phyloP scores from a whole-genome alignment of 2,113 vertebrate genomes.

The Acrocephalus kingi region DNA sequence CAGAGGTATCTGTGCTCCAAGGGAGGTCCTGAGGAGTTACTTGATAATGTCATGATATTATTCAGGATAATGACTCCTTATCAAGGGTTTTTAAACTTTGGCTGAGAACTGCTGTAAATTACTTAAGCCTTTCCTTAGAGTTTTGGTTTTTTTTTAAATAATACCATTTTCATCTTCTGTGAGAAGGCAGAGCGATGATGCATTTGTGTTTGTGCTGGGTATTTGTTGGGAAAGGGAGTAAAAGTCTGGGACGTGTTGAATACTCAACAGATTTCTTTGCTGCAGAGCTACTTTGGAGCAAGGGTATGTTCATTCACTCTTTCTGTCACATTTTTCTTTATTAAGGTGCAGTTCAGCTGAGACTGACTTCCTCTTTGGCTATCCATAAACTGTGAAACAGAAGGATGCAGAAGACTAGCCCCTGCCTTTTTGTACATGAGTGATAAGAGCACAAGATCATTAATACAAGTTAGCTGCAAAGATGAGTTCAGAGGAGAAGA shows the following conservation, averaged over 20 bases:
- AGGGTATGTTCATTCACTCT: background rate
- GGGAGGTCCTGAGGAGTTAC: background rate
- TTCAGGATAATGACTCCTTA: background rate
- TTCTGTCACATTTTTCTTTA: constrained; percentile 32
- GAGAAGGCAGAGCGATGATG: background rate
- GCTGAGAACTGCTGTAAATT: background rate
- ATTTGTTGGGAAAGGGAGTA: background rate
- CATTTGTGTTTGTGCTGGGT: background rate
- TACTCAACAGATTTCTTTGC: background rate
- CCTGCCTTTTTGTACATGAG: constrained; percentile 38
- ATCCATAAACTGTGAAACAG: constrained; percentile 50
- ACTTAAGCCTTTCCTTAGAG: background rate
- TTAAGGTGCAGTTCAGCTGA: constrained; percentile 35
- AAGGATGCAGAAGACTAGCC: constrained; percentile 52
- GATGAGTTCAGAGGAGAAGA: constrained; percentile 94
- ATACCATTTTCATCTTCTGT: background rate
- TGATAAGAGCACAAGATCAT: constrained; percentile 57
- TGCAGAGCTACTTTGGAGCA: background rate
- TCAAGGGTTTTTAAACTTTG: background rate
- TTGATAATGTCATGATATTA: background rate
- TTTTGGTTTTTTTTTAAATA: background rate
- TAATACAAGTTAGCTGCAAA: constrained; percentile 75
- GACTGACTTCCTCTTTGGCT: background rate
- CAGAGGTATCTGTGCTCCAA: background rate
- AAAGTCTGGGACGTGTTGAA: background rate